Evolutionary conservation across 2,113 vertebrate genomes (phyloP).

Genomic region (Callipepla californica): DNA sequence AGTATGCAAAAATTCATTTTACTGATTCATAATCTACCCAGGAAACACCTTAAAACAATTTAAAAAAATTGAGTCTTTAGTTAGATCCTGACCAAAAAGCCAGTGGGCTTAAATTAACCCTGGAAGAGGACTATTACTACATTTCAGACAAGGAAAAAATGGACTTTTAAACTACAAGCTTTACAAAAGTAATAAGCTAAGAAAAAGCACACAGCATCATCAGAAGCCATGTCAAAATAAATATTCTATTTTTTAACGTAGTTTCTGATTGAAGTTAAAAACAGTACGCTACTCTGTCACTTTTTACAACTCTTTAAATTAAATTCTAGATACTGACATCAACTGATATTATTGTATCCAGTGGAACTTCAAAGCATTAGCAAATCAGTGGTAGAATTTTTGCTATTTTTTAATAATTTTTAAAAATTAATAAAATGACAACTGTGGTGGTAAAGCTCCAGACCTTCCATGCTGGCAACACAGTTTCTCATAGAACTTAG

Average conservation of each 20-base stretch:
- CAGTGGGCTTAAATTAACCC: neutral
- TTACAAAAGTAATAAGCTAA: neutral
- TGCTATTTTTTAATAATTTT: neutral
- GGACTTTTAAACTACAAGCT: neutral
- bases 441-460: neutral
- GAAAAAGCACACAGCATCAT: neutral
- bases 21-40: neutral
- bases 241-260: neutral
- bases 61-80: neutral
- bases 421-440: neutral
- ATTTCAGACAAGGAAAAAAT: neutral
- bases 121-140: neutral
- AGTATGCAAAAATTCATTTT: neutral
- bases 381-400: neutral
- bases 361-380: constrained; percentile 18
- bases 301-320: constrained; percentile 30
- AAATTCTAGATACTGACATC: constrained; percentile 14
- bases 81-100: neutral
- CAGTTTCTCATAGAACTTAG: neutral
- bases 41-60: neutral
- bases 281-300: constrained; percentile 19
- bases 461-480: neutral
- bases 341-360: neutral
- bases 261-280: constrained; percentile 17
- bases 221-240: neutral